Base-by-base conservation (phyloP, 2,888 invertebrate species). In the Catocala nupta region DNA sequence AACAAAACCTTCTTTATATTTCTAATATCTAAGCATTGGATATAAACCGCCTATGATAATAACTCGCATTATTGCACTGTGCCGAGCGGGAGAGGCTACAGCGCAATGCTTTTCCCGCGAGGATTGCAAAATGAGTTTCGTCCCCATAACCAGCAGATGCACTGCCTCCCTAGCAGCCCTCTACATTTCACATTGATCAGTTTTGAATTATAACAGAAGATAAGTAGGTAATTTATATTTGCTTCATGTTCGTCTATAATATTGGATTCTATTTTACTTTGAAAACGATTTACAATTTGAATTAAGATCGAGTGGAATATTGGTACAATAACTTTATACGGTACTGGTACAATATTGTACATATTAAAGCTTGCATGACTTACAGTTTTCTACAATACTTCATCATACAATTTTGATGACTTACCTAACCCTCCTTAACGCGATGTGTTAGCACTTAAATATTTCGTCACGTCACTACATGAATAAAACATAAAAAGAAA, bases 121-220 rank as follows among this genome's bases (percentile, higher is more conserved):
- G 75, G 57, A 55, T 47, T 63, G 54, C 63, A 58, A 64, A 77
- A 76, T 76, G 73, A 76, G 75, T 72, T 75, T 77, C 70, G 66
- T 73, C 70, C 65, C 60, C 70, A 65, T 74, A 73, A 59, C 57
- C 60, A 52, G 60, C 59, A 67, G 63, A 63, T 76, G 61, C 72
- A 70, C 73, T 58, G 63, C 63, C 52, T 78, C 74, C 63, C 76
- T 63, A 60, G 64, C 11, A 65, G 43, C 43, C 16, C 43, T 9
- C 12, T 60, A 42, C 58, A 60, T 56, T 47, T 52, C 44, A 39
- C 63, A 70, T 71, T 77, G 70, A 77, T 70, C 70, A 71, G 59
- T 68, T 68, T 11, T n/a, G 39, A 60, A 63, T 67, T 64, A 52
- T 59, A 47, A 54, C 8, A 25, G 8, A 47, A 50, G 52, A 51